Evolutionary conservation across 1,140 invertebrate species (phyloP).

Genomic region (Pogonomyrmex californicus): DNA sequence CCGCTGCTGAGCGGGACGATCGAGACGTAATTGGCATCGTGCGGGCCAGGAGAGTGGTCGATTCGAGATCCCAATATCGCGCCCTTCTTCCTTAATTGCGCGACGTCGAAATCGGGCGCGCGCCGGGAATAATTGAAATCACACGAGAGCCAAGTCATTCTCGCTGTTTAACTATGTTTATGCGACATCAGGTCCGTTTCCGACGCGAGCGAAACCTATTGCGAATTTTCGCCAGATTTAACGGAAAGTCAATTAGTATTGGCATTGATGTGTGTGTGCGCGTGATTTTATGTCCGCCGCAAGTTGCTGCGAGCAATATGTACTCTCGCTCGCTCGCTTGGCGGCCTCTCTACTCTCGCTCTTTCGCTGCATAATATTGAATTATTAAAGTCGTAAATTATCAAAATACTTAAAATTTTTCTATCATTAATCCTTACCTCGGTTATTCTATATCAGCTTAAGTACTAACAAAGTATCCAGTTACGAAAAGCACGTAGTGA

Average conservation of each 20-base stretch:
- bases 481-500: not conserved
- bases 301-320: too few species aligned
- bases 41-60: slow-evolving; percentile 5
- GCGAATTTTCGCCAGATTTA: not conserved
- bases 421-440: too few species aligned
- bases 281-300: too few species aligned
- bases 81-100: slow-evolving; percentile 29
- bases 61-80: slow-evolving; percentile 26
- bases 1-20: slow-evolving; percentile 26
- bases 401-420: not conserved
- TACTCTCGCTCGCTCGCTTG: not conserved
- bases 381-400: not conserved
- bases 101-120: slow-evolving; percentile 14
- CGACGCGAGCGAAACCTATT: not conserved
- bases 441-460: not conserved
- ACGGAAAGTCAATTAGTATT: not conserved
- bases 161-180: slow-evolving; percentile 18
- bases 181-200: not conserved
- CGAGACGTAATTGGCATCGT: slow-evolving; percentile 54
- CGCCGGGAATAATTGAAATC: slow-evolving; percentile 42
- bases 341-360: not conserved
- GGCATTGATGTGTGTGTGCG: not conserved
- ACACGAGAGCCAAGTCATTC: not conserved
- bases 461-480: not conserved
- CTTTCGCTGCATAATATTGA: not conserved